Evolutionary conservation across 2,113 vertebrate genomes (phyloP).

Genomic region (Pongo pygmaeus): DNA sequence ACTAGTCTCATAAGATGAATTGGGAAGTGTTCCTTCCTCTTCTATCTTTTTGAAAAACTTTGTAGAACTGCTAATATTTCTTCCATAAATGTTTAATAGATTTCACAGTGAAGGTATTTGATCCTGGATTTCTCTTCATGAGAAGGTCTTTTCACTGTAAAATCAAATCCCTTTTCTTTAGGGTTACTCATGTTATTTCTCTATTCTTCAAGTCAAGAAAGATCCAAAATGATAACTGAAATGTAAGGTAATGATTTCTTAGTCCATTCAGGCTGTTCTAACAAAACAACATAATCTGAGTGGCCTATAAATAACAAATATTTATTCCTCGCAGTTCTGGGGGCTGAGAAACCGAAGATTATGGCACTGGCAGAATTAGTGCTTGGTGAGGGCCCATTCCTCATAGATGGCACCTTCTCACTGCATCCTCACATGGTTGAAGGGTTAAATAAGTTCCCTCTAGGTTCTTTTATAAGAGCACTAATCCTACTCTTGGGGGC

Average conservation of each 20-base stretch:
- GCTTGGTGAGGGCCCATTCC: not conserved
- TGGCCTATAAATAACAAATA: not conserved
- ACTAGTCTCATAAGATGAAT: not conserved
- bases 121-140: conserved; percentile 26
- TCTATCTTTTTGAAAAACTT: not conserved
- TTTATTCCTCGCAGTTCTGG: not conserved
- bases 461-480: not conserved
- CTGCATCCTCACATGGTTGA: not conserved
- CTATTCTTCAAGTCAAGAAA: not conserved
- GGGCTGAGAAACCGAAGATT: not conserved
- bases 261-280: not conserved
- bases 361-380: not conserved
- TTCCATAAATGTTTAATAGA: not conserved
- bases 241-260: not conserved
- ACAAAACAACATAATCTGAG: not conserved
- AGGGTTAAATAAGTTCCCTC: not conserved
- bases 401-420: not conserved
- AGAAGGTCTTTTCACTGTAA: not conserved
- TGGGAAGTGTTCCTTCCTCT: not conserved
- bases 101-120: not conserved
- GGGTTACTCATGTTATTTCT: not conserved
- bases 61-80: not conserved
- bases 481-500: not conserved
- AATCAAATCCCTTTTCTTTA: conserved; percentile 30
- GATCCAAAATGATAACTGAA: not conserved